phyloP scores from a whole-genome alignment of 2,888 invertebrate genomes.

The Copidosoma aretas region DNA sequence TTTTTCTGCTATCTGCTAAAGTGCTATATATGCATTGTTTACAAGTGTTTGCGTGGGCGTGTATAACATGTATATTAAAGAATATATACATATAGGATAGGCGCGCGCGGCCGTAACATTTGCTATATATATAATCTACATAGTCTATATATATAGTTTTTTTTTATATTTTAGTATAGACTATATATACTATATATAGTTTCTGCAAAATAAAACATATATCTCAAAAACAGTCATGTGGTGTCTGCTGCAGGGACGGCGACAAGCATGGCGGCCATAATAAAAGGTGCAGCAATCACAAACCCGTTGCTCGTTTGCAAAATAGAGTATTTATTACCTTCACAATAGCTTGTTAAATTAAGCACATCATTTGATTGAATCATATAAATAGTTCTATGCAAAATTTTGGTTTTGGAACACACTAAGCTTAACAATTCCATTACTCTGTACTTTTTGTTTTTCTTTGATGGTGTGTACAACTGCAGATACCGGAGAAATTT shows the following conservation, averaged over 20 bases:
- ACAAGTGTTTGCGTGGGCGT: neutral
- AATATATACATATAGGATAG: neutral
- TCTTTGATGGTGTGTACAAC: slow-evolving; percentile 8
- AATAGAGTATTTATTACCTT: neutral
- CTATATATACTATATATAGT: no score
- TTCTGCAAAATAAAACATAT: no score
- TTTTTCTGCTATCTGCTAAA: no score
- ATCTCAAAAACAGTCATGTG: slow-evolving; percentile 22
- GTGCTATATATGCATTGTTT: neutral
- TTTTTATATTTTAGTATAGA: no score
- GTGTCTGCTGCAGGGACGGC: slow-evolving; percentile 16
- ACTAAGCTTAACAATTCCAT: no score
- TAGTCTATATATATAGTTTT: no score
- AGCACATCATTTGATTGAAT: no score
- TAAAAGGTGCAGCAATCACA: slow-evolving; percentile 55
- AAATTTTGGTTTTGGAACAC: no score
- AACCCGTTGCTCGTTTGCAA: neutral
- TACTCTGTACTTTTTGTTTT: slow-evolving; percentile 6
- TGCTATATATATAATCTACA: no score
- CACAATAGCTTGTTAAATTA: no score
- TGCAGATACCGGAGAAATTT: slow-evolving; percentile 81
- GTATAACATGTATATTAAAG: no score
- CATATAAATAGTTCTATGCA: no score
- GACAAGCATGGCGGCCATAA: slow-evolving; percentile 58
- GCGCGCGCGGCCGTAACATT: neutral